Base-by-base conservation (phyloP, 2,113 vertebrate species). In the Phasianus colchicus region DNA sequence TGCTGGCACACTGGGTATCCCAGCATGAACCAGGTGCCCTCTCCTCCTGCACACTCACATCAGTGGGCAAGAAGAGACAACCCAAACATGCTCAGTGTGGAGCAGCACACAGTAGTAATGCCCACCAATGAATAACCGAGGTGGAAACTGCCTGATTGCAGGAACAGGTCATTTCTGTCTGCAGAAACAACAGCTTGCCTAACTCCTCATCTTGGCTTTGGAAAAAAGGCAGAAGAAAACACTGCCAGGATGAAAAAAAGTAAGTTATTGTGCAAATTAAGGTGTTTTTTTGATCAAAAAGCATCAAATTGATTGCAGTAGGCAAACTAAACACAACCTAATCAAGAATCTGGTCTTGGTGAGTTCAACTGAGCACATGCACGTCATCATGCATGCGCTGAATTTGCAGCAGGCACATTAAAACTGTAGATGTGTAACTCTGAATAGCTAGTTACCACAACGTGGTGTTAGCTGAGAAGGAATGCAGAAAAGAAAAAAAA, bases 41-140 rank as follows among this genome's bases (percentile, higher is more conserved):
- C 43, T 63, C 34, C 57, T 77, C 70, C 61, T 54, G 24, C 61
- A 58, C 55, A 40, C 22, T 73, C 21, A 32, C 0, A 2, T 9
- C 16, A 12, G 36, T 24, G 57, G 65, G 38, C 34, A 55, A 55
- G 60, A 80, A 43, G 17, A 81, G 50, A 66, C 85, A 57, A 7
- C 10, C 6, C 27, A 22, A 21, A 22, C 66, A 30, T 7, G 11
- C 18, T 50, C 17, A 42, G 36, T 11, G 6, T 10, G 21, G 14
- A 0, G 0, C 47, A 61, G 61, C 11, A 6, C 34, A 27, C 18
- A 0, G 0, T 36, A 54, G 43, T 3, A 9, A 21, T 0, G 4
- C 27, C 34, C 71, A 40, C 21, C 5, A 5, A 73, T 69, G n/a
- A 63, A 32, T 32, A 29, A 34, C 0, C 6, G 42, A 54, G 3